Base-by-base conservation (phyloP, 2,113 vertebrate genomes). In the Apaloderma vittatum region DNA sequence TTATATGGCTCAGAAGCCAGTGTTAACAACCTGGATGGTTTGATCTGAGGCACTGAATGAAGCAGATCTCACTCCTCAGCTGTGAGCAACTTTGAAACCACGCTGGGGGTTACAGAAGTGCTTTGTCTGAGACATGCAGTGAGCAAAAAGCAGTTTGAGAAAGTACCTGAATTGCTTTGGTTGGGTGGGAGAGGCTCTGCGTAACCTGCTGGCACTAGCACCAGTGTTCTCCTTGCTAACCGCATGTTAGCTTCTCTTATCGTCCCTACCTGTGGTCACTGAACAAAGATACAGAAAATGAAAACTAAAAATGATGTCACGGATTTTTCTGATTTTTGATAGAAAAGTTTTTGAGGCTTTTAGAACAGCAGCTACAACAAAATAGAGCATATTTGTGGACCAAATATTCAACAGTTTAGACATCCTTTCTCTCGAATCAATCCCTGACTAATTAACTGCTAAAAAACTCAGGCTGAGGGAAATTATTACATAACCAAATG, bases 391-490 rank as follows among this genome's bases (percentile, higher is more conserved):
- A 51, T 11, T 24, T 63, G 55, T 84, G n/a, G 55, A 84, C 43
- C 58, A 85, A 67, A 87, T 45, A 87, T 46, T 78, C 72, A 94
- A 78, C 65, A 80, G 19, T 73, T 66, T 18, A 93, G 71, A 59
- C 26, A 66, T 63, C 27, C 73, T 90, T 97, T 83, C 54, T 27
- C 37, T 62, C 48, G 78, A 92, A 86, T 88, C 49, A 92, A 86
- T 88, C 49, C 90, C 84, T 93, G 71, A 88, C 30, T 85, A 94
- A 97, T 96, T 92, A 97, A 97, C 93, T 93, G 86, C 87, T 94
- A 58, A 95, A 95, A 94, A 95, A 32, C 52, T 91, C 65, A 89
- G 22, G 22, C 32, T 87, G 90, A 86, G 71, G 45, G 52, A 85
- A 97, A 74, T 54, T 63, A 83, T 96, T 95, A 87, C 83, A 30